These are phyloP conservation scores for Hirtodrosophila histrioides DNA, from an alignment of 2,888 invertebrate genomes.

Conservation along the genomic window DNA sequence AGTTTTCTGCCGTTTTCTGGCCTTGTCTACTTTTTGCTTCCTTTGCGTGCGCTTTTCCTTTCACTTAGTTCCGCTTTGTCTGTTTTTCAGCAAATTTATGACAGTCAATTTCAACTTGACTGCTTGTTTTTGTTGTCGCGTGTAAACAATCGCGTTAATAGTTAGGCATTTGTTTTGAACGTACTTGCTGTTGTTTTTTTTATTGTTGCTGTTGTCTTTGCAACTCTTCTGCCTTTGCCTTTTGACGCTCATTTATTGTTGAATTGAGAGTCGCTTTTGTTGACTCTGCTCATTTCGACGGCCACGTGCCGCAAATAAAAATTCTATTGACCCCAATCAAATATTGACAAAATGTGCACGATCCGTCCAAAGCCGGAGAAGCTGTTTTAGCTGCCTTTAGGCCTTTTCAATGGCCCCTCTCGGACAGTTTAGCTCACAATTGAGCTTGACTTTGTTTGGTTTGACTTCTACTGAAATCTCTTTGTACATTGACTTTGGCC, in stretches of 20 bases:
- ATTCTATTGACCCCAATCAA: constrained; percentile 72
- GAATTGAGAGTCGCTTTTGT: constrained; percentile 39
- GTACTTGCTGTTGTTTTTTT: constrained; percentile 41
- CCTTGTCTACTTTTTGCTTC: too few relatives aligned
- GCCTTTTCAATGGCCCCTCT: constrained; percentile 7
- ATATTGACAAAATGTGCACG: constrained; percentile 69
- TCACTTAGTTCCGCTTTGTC: constrained; percentile 13
- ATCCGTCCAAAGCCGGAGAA: constrained; percentile 35
- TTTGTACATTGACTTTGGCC: constrained; percentile 49
- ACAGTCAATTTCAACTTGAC: constrained; percentile 53
- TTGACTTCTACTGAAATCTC: constrained; percentile 11
- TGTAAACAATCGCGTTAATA: constrained; percentile 75
- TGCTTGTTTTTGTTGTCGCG: constrained; percentile 43
- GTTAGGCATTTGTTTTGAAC: constrained; percentile 69
- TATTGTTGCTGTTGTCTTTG: constrained; percentile 24
- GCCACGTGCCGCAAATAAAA: constrained; percentile 70
- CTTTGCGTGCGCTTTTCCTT: constrained; percentile 4
- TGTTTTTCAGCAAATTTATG: constrained; percentile 61
- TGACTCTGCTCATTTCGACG: constrained; percentile 37
- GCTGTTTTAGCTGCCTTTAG: constrained; percentile 30
- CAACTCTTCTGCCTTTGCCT: constrained; percentile 43
- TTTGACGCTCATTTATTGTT: constrained; percentile 63
- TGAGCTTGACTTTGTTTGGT: constrained; percentile 12
- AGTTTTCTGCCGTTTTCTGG: too few relatives aligned
- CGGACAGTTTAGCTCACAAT: constrained; percentile 1